Evolutionary conservation across 2,888 invertebrate genomes (phyloP).

Genomic region (Automeris io): DNA sequence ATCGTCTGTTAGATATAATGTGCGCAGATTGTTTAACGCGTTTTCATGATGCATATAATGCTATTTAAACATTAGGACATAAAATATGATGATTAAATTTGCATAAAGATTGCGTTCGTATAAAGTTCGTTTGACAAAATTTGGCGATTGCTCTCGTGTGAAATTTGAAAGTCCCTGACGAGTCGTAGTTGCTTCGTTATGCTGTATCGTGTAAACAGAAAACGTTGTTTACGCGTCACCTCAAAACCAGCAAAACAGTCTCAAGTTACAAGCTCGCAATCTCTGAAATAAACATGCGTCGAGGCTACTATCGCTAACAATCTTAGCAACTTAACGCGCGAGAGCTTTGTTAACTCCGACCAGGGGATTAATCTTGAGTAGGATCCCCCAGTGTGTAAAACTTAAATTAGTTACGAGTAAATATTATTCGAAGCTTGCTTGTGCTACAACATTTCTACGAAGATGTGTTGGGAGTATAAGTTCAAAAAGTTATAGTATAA

Average conservation of each 20-base stretch:
- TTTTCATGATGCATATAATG: no score
- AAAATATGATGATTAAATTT: no score
- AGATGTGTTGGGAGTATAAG: no score
- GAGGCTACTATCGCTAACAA: conserved; percentile 57
- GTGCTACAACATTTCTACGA: background rate
- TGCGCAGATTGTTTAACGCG: no score
- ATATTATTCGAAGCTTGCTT: conserved; percentile 35
- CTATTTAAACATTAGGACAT: no score
- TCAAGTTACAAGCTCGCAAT: conserved; percentile 65
- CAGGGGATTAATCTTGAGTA: conserved; percentile 50
- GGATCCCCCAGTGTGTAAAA: conserved; percentile 41
- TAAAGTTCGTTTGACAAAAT: conserved; percentile 44
- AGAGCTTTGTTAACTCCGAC: conserved; percentile 46
- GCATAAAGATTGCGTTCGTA: conserved; percentile 32
- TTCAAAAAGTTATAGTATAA: no score
- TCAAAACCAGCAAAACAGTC: conserved; percentile 59
- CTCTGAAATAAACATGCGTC: conserved; percentile 64
- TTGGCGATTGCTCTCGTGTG: conserved; percentile 24
- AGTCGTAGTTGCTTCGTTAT: conserved; percentile 41
- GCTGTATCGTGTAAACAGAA: conserved; percentile 39
- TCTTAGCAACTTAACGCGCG: conserved; percentile 48
- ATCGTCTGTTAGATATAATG: no score
- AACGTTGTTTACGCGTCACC: conserved; percentile 51
- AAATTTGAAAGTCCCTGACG: conserved; percentile 44
- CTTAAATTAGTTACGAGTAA: conserved; percentile 52